phyloP scores from a whole-genome alignment of 2,888 invertebrate genomes.

The Xestia c-nigrum region DNA sequence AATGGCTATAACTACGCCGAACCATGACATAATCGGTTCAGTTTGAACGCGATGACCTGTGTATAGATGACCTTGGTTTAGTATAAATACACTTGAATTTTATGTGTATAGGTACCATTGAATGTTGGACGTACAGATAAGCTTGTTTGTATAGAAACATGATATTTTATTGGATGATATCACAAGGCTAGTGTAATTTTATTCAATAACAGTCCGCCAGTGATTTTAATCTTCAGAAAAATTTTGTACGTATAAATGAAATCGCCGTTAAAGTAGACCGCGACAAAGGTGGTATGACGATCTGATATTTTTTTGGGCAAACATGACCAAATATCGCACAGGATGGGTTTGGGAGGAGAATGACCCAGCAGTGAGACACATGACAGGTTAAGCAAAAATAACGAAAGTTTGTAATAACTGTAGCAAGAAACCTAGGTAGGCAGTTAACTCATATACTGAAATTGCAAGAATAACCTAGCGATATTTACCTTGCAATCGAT shows the following conservation, averaged over 20 bases:
- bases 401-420: background rate
- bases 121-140: slow-evolving; percentile 8
- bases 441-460: background rate
- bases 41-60: slow-evolving; percentile 50
- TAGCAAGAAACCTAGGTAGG: background rate
- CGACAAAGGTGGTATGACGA: no score
- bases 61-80: slow-evolving; percentile 47
- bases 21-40: slow-evolving; percentile 42
- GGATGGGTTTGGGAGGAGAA: no score
- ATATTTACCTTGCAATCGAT: background rate
- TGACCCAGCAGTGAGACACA: no score
- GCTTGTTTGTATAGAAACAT: slow-evolving; percentile 18
- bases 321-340: no score
- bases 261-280: no score
- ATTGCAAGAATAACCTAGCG: background rate
- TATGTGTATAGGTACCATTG: slow-evolving; percentile 6
- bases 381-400: no score
- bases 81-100: slow-evolving; percentile 19
- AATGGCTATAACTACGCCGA: slow-evolving; percentile 27
- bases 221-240: background rate
- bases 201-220: background rate
- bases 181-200: background rate
- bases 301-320: no score
- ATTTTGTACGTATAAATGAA: background rate
- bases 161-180: slow-evolving; percentile 19